These are phyloP conservation scores for Neolamprologus hecqui DNA, from an alignment of 2,113 vertebrate species.

Conservation along the genomic window DNA sequence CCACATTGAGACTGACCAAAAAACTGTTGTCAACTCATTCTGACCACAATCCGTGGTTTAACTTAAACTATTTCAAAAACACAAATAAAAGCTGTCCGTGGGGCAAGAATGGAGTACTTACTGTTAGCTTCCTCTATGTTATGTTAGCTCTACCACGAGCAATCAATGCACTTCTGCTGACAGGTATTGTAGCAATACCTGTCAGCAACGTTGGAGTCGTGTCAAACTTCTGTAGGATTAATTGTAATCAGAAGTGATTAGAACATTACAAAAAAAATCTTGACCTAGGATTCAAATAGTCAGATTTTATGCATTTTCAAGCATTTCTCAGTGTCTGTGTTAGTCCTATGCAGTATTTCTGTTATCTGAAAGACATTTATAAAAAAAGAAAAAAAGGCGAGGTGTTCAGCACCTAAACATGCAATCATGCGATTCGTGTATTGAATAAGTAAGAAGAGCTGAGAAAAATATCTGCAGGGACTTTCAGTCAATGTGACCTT, in stretches of 20 bases:
- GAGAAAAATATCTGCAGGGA: neutral
- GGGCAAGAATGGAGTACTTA: neutral
- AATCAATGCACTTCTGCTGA: neutral
- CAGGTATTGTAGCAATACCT: neutral
- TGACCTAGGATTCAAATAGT: neutral
- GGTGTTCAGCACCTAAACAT: neutral
- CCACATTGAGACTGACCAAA: neutral
- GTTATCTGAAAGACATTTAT: neutral
- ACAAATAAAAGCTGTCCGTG: neutral
- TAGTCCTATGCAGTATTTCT: neutral
- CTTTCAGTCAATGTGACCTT: neutral
- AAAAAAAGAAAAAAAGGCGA: neutral
- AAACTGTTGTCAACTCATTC: neutral
- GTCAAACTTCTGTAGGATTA: neutral
- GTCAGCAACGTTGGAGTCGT: neutral
- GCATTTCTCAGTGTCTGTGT: neutral
- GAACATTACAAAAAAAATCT: neutral
- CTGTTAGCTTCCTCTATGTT: neutral
- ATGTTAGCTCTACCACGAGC: neutral
- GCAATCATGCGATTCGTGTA: neutral
- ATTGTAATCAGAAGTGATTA: neutral
- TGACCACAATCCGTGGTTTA: neutral
- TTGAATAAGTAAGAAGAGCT: neutral
- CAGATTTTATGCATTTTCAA: neutral
- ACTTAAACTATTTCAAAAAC: neutral